Evolutionary conservation across 1,140 invertebrate species (phyloP).

Genomic region (Caenorhabditis latens): DNA sequence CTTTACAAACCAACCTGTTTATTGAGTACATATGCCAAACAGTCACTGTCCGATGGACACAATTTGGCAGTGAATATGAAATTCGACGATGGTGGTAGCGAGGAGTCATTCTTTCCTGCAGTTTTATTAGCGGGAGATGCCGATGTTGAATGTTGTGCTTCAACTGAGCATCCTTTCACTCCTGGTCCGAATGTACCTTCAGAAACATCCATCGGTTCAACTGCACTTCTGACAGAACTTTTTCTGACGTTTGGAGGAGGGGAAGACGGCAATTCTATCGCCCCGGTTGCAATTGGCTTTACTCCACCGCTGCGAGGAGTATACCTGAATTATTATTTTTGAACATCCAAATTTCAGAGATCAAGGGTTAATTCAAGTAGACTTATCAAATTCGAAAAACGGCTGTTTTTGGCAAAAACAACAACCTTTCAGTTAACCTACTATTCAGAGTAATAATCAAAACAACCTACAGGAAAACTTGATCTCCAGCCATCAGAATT

Average conservation of each 20-base stretch:
- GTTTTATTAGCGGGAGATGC: background rate
- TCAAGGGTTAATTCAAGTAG: no score
- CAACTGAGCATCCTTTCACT: constrained; percentile 2
- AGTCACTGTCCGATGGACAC: constrained; percentile 17
- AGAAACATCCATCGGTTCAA: constrained; percentile 29
- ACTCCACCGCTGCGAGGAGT: no score
- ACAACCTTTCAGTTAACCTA: no score
- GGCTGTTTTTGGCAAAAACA: no score
- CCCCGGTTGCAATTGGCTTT: background rate
- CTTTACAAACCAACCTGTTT: constrained; percentile 15
- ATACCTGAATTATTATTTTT: no score
- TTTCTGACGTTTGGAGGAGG: no score
- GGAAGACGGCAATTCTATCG: background rate
- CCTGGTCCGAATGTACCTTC: background rate
- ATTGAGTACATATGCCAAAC: constrained; percentile 51
- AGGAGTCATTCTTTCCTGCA: background rate
- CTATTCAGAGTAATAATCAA: no score
- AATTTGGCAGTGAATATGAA: constrained; percentile 9
- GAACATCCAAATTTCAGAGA: no score
- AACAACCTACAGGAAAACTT: background rate
- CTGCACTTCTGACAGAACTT: background rate
- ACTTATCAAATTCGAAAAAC: no score
- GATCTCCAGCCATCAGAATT: constrained; percentile 28
- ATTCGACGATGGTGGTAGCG: background rate
- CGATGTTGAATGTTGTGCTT: background rate